Conservation (phyloP, 2,113 vertebrate genomes). For the Pluvianellus socialis region DNA sequence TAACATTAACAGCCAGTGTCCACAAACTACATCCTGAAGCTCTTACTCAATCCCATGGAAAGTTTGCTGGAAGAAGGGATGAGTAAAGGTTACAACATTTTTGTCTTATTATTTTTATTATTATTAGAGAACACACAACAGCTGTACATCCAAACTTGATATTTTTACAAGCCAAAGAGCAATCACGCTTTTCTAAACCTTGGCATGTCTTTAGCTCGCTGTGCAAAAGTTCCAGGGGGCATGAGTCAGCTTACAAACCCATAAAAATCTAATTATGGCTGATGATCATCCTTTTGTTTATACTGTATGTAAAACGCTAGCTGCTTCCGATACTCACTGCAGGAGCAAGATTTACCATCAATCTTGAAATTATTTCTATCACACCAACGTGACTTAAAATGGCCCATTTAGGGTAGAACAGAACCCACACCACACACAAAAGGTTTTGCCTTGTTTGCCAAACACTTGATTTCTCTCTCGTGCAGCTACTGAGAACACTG, state of each 20-base stretch:
- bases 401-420: neutral
- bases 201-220: constrained; percentile 1
- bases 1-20: neutral
- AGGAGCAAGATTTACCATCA: neutral
- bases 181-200: constrained; percentile 18
- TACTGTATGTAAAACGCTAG: neutral
- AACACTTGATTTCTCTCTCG: neutral
- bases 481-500: neutral
- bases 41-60: constrained; percentile 54
- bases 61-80: constrained; percentile 30
- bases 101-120: neutral
- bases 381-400: neutral
- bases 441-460: neutral
- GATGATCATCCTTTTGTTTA: constrained; percentile 60
- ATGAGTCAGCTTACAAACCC: constrained; percentile 54
- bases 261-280: constrained; percentile 62
- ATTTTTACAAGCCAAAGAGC: constrained; percentile 33
- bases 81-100: constrained; percentile 28
- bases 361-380: neutral
- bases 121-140: constrained; percentile 41
- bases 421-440: neutral
- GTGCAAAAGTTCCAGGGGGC: constrained; percentile 20
- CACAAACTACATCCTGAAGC: constrained; percentile 21
- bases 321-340: constrained; percentile 39
- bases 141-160: constrained; percentile 39